phyloP scores from a whole-genome alignment of 1,140 invertebrate genomes.

The Lineus longissimus region DNA sequence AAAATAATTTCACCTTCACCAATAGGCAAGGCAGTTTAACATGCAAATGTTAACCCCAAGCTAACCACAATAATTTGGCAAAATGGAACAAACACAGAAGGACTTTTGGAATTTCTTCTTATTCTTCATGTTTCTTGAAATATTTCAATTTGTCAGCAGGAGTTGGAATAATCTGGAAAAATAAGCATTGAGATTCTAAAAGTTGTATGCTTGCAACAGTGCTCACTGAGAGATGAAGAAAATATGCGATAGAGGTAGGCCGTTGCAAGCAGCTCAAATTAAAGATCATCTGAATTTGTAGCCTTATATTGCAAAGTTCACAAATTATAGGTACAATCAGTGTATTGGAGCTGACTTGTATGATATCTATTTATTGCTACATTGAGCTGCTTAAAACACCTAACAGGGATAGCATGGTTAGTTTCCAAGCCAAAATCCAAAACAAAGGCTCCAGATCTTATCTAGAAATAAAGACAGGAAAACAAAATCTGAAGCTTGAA shows the following conservation, averaged over 20 bases:
- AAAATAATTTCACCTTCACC: too few relatives aligned
- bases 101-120: neutral
- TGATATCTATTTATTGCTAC: too few relatives aligned
- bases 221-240: neutral
- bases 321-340: neutral
- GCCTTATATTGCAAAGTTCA: too few relatives aligned
- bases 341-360: neutral
- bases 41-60: too few relatives aligned
- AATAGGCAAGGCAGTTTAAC: too few relatives aligned
- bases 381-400: too few relatives aligned
- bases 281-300: neutral
- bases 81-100: neutral
- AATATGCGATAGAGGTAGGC: neutral
- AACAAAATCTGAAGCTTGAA: too few relatives aligned
- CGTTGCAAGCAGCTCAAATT: neutral
- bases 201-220: neutral
- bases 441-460: too few relatives aligned
- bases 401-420: too few relatives aligned
- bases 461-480: too few relatives aligned
- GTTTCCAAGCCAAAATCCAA: too few relatives aligned
- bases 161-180: conserved; percentile 6
- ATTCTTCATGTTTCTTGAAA: neutral
- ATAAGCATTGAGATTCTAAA: neutral
- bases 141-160: conserved; percentile 4
- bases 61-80: too few relatives aligned